phyloP scores from a whole-genome alignment of 53 echinoderm and acorn worm species.

The Stichopus horrens region DNA sequence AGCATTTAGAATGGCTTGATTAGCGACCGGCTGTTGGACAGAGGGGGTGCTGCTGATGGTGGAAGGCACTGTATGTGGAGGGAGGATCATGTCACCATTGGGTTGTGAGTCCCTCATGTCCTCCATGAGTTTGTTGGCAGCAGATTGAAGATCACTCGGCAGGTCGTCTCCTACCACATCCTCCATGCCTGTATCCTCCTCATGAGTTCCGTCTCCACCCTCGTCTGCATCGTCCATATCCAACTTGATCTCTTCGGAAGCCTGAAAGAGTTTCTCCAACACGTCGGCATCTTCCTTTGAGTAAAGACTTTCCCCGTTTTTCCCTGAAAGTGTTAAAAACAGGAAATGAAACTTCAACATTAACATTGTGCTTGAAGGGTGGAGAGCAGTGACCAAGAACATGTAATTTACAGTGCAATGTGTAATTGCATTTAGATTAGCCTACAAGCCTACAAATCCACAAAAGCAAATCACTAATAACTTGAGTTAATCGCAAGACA shows the following conservation, averaged over 20 bases:
- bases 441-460: no score
- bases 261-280: constrained; percentile 81
- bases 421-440: no score
- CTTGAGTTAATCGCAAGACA: neutral
- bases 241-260: constrained; percentile 76
- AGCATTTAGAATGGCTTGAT: constrained; percentile 62
- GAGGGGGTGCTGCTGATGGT: constrained; percentile 48
- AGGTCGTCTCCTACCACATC: constrained; percentile 78
- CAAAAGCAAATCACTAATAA: no score
- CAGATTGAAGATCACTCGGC: constrained; percentile 89
- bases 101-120: constrained; percentile 73
- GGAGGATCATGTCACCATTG: constrained; percentile 61
- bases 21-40: constrained; percentile 42
- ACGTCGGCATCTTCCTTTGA: constrained; percentile 95
- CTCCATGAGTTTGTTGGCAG: constrained; percentile 84
- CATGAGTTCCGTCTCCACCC: constrained; percentile 53
- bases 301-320: constrained; percentile 87
- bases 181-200: constrained; percentile 65
- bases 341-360: neutral
- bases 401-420: no score
- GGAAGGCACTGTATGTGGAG: constrained; percentile 82
- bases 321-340: constrained; percentile 59
- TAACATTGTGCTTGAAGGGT: neutral
- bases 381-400: no score
- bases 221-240: constrained; percentile 60